A percentile compares a stretch with the other conserved stretches of the same genome.
Evolutionary conservation across 1,140 invertebrate genomes (phyloP).

Genomic region (Steinernema khuongi): DNA sequence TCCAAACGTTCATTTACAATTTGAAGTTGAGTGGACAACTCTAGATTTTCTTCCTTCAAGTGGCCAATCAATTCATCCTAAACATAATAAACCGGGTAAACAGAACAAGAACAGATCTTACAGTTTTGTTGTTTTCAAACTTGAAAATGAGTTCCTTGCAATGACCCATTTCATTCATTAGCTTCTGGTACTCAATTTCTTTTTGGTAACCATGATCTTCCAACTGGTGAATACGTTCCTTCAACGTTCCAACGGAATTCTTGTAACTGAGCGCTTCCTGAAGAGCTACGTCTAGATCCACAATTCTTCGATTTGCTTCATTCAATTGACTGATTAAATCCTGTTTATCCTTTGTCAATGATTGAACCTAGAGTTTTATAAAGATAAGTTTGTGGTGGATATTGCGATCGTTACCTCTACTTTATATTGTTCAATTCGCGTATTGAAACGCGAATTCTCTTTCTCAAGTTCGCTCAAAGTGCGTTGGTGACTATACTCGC

Average conservation of each 20-base stretch:
- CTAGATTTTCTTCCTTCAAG: background rate
- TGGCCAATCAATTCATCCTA: background rate
- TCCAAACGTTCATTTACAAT: background rate
- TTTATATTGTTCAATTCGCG: background rate
- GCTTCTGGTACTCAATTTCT: background rate
- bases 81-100: background rate
- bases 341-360: background rate
- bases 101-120: background rate
- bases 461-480: background rate
- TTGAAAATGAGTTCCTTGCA: background rate
- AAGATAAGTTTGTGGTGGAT: background rate
- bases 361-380: background rate
- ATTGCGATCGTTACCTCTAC: background rate
- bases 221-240: background rate
- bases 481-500: background rate
- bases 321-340: background rate
- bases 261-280: background rate
- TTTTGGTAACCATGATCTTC: background rate
- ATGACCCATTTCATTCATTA: background rate
- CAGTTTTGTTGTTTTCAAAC: background rate
- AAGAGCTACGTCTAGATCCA: background rate
- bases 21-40: background rate
- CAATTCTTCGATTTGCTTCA: background rate
- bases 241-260: background rate
- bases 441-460: background rate